Evolutionary conservation across 2,113 vertebrate genomes (phyloP).

Genomic region (Crocuta crocuta): DNA sequence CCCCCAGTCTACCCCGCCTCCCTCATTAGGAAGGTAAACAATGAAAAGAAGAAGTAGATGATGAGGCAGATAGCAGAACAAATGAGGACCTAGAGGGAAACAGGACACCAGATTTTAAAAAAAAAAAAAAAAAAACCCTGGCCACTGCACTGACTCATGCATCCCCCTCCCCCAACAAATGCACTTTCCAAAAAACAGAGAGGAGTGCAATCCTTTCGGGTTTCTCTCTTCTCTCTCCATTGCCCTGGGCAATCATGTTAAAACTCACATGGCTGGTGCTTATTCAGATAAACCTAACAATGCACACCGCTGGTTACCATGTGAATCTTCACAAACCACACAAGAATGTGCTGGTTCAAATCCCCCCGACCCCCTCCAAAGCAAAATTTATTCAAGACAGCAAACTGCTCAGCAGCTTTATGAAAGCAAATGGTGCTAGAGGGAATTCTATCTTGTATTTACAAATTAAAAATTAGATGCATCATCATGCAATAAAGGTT

Average conservation of each 20-base stretch:
- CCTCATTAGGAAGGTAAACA: slow-evolving; percentile 99
- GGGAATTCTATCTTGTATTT: slow-evolving; percentile 89
- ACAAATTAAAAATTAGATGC: slow-evolving; percentile 90
- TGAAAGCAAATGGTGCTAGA: slow-evolving; percentile 88
- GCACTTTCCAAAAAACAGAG: slow-evolving; percentile 81
- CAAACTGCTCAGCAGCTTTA: slow-evolving; percentile 92
- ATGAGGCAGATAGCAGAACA: slow-evolving; percentile 95
- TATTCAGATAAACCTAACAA: slow-evolving; percentile 98
- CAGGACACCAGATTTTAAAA: slow-evolving; percentile 89
- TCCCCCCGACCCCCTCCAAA: slow-evolving; percentile 92
- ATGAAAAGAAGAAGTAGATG: slow-evolving; percentile 93
- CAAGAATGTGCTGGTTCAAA: slow-evolving; percentile 99
- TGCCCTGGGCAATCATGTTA: slow-evolving; percentile 95
- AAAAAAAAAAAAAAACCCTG: slow-evolving; percentile 63
- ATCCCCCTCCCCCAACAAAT: slow-evolving; percentile 77
- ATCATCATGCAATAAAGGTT: slow-evolving; percentile 84
- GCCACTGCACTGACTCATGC: slow-evolving; percentile 81
- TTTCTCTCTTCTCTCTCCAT: slow-evolving; percentile 90
- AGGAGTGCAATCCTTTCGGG: slow-evolving; percentile 89
- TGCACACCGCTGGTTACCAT: slow-evolving; percentile 97
- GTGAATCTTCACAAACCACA: slow-evolving; percentile 96
- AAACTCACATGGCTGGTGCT: slow-evolving; percentile 96
- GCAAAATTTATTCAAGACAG: slow-evolving; percentile 96
- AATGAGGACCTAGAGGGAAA: slow-evolving; percentile 92
- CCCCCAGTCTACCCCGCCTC: slow-evolving; percentile 92